Conservation (phyloP, 2,888 invertebrate species). For the Luffia ferchaultella region DNA sequence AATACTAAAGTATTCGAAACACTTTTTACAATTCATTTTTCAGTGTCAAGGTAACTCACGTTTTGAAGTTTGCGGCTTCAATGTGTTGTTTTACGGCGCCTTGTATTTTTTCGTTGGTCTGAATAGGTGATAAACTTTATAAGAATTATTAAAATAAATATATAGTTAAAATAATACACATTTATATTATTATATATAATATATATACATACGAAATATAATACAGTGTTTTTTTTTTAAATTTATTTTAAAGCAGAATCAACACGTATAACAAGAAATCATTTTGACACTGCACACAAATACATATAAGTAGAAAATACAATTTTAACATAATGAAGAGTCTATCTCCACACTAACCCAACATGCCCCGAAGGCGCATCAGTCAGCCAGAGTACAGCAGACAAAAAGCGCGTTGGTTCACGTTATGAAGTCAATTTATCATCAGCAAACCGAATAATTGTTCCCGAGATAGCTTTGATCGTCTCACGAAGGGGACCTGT, state of each 20-base stretch:
- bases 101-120: no score
- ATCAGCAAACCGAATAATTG: slow-evolving; percentile 36
- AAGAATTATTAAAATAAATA: no score
- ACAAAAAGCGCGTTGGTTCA: slow-evolving; percentile 34
- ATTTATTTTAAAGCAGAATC: neutral
- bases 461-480: slow-evolving; percentile 29
- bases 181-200: no score
- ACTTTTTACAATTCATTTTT: no score
- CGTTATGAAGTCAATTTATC: slow-evolving; percentile 37
- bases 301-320: neutral
- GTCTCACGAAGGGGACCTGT: slow-evolving; percentile 1
- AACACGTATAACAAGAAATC: neutral
- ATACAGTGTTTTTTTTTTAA: neutral
- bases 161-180: no score
- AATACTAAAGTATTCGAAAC: no score
- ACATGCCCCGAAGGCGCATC: slow-evolving; percentile 20
- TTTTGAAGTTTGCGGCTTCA: no score
- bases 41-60: no score
- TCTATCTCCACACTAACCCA: neutral
- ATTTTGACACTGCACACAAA: no score
- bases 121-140: no score
- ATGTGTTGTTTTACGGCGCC: no score
- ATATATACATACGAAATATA: no score
- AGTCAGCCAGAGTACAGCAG: slow-evolving; percentile 21
- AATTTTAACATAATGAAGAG: neutral